These are phyloP conservation scores for Cheilosia scutellata DNA, from an alignment of 2,888 invertebrate species.

Conservation along the genomic window DNA sequence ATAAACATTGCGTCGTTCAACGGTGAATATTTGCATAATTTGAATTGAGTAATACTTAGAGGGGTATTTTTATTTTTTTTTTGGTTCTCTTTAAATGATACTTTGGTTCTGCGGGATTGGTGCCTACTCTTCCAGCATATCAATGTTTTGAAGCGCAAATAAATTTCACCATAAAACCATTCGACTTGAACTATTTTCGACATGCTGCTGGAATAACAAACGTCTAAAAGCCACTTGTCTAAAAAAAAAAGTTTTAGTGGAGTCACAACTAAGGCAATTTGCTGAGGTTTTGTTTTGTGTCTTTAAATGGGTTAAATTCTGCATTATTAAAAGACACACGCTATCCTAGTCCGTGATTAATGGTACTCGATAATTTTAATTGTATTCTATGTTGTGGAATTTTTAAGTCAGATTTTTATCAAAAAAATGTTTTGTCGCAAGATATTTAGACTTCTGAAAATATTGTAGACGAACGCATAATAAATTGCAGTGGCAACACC, in stretches of 20 bases:
- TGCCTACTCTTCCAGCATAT: slow-evolving; percentile 34
- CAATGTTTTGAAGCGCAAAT: slow-evolving; percentile 48
- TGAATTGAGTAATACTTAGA: slow-evolving; percentile 42
- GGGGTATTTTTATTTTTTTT: slow-evolving; percentile 4
- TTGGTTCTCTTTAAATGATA: slow-evolving; percentile 26
- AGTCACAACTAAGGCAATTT: not conserved
- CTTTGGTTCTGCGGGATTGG: slow-evolving; percentile 27
- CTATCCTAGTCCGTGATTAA: too few relatives aligned
- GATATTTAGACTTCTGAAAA: too few relatives aligned
- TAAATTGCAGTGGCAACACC: too few relatives aligned
- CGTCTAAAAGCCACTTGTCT: not conserved
- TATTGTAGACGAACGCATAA: too few relatives aligned
- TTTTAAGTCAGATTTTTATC: too few relatives aligned
- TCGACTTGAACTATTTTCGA: slow-evolving; percentile 49
- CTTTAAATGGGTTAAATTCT: slow-evolving; percentile 30
- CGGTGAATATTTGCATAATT: slow-evolving; percentile 69
- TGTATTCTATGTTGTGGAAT: too few relatives aligned
- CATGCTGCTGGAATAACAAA: slow-evolving; percentile 21
- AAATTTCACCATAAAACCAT: slow-evolving; percentile 24
- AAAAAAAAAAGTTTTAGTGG: not conserved
- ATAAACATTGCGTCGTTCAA: slow-evolving; percentile 42
- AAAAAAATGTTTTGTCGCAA: too few relatives aligned
- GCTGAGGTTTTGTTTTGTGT: slow-evolving; percentile 2
- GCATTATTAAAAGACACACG: too few relatives aligned
- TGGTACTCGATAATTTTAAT: too few relatives aligned